Evolutionary conservation across 2,797 vertebrate species (phyloP).

Genomic region (Danionella dracula): DNA sequence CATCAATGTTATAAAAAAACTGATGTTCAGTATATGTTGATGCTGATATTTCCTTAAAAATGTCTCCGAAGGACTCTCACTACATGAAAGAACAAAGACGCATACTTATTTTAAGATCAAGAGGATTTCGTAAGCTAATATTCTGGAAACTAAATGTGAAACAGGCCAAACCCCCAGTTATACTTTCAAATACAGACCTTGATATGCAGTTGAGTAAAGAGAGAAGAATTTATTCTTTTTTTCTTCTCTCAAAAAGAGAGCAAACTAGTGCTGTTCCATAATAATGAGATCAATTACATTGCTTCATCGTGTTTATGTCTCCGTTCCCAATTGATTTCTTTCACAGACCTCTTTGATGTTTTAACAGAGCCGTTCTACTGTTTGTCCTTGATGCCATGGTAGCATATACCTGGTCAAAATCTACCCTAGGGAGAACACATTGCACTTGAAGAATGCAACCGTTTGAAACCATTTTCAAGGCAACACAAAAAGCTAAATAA

Average conservation of each 20-base stretch:
- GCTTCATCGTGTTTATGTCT: constrained; percentile 13
- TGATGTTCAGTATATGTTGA: no score
- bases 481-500: background rate
- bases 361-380: constrained; percentile 6
- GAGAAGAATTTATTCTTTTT: constrained; percentile 11
- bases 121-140: constrained; percentile 12
- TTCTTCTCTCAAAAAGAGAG: constrained; percentile 14
- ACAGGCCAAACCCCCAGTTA: background rate
- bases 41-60: no score
- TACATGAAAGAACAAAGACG: background rate
- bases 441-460: background rate
- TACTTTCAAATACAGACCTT: background rate
- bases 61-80: background rate
- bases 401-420: background rate
- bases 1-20: no score
- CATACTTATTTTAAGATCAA: background rate
- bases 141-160: background rate
- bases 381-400: constrained; percentile 33
- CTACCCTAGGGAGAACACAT: constrained; percentile 7
- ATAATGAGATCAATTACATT: constrained; percentile 36
- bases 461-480: constrained; percentile 9
- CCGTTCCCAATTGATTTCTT: constrained; percentile 31
- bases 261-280: constrained; percentile 21
- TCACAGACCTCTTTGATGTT: constrained; percentile 34
- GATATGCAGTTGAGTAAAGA: background rate